Evolutionary conservation across 2,797 vertebrate species (phyloP).

Genomic region (Chelmon rostratus): DNA sequence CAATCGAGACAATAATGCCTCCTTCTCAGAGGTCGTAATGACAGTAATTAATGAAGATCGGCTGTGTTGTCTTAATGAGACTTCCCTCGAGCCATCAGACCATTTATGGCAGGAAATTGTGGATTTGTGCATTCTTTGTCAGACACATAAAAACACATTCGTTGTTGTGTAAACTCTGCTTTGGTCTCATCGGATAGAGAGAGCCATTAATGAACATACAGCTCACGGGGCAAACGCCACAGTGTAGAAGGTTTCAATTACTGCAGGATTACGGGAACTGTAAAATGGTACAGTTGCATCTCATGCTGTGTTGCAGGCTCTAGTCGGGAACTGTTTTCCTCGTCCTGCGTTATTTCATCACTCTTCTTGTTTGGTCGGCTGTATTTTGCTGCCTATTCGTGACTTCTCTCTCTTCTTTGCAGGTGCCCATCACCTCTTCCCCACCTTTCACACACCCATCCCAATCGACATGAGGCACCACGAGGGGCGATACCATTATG

Average conservation of each 20-base stretch:
- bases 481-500: conserved; percentile 97
- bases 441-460: conserved; percentile 94
- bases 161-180: conserved; percentile 73
- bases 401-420: conserved; percentile 54
- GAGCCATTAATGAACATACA: conserved; percentile 65
- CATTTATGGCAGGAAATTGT: conserved; percentile 82
- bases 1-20: conserved; percentile 18
- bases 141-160: conserved; percentile 75
- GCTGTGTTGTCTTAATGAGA: conserved; percentile 77
- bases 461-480: conserved; percentile 97
- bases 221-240: conserved; percentile 59
- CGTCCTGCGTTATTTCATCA: background rate
- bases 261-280: conserved; percentile 71
- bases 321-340: conserved; percentile 16
- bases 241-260: conserved; percentile 75
- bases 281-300: conserved; percentile 60
- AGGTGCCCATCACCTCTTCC: conserved; percentile 95
- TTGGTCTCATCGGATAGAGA: conserved; percentile 61
- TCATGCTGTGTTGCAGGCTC: conserved; percentile 50
- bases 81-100: conserved; percentile 69
- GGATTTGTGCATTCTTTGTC: conserved; percentile 75
- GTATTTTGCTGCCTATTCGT: background rate
- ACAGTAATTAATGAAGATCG: conserved; percentile 76
- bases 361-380: conserved; percentile 55
- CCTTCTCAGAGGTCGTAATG: conserved; percentile 48